These are phyloP conservation scores for Galeopterus variegatus DNA, from an alignment of 2,113 vertebrate species.

Conservation along the genomic window DNA sequence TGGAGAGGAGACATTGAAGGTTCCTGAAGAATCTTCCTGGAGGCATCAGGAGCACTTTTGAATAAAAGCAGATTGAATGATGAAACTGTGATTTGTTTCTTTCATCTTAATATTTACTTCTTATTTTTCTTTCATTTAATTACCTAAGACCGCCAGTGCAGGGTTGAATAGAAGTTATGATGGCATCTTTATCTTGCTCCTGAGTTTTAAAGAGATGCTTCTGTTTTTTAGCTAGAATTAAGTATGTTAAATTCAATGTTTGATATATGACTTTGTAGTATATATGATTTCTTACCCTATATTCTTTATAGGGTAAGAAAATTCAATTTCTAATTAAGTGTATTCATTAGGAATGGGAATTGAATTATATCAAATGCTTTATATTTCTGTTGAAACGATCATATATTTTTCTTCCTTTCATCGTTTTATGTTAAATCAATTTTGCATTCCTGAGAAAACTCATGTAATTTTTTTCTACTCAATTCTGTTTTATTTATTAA, in stretches of 20 bases:
- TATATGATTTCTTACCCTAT: not conserved
- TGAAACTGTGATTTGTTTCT: not conserved
- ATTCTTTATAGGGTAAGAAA: not conserved
- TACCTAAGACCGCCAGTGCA: not conserved
- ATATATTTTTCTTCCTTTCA: not conserved
- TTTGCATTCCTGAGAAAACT: not conserved
- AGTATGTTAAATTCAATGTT: not conserved
- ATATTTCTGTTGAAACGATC: no score
- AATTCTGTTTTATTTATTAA: not conserved
- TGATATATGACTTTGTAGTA: not conserved
- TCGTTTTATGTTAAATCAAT: not conserved
- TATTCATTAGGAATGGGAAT: not conserved
- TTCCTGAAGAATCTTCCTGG: not conserved
- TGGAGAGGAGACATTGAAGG: not conserved
- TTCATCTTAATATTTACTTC: not conserved
- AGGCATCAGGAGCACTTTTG: not conserved
- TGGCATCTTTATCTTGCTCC: not conserved
- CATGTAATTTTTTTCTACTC: not conserved
- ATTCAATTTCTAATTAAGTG: not conserved
- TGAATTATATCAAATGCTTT: not conserved
- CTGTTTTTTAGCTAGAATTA: conserved; percentile 1
- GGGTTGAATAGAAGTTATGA: not conserved
- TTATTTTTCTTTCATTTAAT: not conserved
- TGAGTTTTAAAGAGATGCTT: not conserved
- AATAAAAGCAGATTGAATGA: not conserved